Evolutionary conservation across 2,797 vertebrate genomes (phyloP).

Genomic region (Scolopax rusticola): DNA sequence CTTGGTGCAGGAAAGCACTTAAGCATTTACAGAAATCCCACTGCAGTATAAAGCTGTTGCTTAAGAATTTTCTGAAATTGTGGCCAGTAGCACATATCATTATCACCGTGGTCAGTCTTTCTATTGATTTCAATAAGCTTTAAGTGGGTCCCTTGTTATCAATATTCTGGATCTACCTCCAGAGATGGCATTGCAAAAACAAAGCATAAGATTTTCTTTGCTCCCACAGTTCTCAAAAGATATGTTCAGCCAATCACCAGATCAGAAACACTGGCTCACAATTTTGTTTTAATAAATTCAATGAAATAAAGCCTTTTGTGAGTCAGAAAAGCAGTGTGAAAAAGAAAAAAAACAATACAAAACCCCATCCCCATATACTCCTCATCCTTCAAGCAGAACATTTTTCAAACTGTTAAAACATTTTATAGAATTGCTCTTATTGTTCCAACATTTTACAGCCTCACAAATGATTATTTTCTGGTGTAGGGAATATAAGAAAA

Average conservation of each 20-base stretch:
- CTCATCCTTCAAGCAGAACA: background rate
- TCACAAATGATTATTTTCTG: background rate
- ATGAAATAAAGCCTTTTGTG: background rate
- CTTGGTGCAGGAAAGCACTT: background rate
- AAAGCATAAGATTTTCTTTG: conserved; percentile 1
- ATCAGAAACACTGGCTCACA: background rate
- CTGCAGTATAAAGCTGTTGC: background rate
- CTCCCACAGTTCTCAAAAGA: background rate
- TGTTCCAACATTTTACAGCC: conserved; percentile 28
- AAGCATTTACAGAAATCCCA: background rate
- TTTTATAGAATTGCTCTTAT: conserved; percentile 20
- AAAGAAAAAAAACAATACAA: background rate
- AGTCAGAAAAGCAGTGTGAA: background rate
- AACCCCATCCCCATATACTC: background rate
- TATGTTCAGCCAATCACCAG: conserved; percentile 15
- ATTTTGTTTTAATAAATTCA: conserved; percentile 20
- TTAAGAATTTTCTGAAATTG: conserved; percentile 13
- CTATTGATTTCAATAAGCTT: conserved; percentile 56
- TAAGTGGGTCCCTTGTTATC: background rate
- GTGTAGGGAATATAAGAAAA: background rate
- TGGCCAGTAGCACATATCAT: background rate
- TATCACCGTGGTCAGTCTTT: conserved; percentile 17
- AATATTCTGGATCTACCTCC: background rate
- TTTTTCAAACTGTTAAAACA: conserved; percentile 3
- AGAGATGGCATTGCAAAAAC: background rate